Evolutionary conservation across 2,797 vertebrate genomes (phyloP).

Genomic region (Labeo calbasu): DNA sequence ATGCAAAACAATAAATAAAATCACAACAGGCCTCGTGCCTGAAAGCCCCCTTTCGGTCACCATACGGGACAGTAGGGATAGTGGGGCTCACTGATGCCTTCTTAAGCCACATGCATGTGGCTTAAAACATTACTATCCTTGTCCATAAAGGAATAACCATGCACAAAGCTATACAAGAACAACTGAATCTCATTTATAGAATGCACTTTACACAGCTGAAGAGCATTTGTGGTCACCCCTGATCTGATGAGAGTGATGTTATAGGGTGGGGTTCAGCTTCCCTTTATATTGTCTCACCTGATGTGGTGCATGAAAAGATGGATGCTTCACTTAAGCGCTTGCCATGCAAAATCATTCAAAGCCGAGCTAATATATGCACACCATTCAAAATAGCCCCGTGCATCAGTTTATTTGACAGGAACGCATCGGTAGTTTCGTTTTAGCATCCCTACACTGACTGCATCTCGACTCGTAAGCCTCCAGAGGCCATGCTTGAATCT

Average conservation of each 20-base stretch:
- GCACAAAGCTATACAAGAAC: not conserved
- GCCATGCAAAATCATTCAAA: conserved; percentile 2
- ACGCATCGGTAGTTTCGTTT: conserved; percentile 5
- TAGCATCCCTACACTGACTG: conserved; percentile 38
- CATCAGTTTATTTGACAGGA: conserved; percentile 33
- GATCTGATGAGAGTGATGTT: conserved; percentile 33
- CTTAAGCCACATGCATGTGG: not conserved
- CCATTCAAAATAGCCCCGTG: not conserved
- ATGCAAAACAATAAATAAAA: not conserved
- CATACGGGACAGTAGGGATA: conserved; percentile 2
- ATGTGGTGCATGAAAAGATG: conserved; percentile 13
- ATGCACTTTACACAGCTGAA: not conserved
- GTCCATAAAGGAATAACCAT: not conserved
- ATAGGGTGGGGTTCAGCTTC: conserved; percentile 57
- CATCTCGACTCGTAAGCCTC: conserved; percentile 11
- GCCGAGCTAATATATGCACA: not conserved
- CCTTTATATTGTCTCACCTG: conserved; percentile 45
- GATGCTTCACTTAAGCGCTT: not conserved
- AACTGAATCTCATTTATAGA: not conserved
- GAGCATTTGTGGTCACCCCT: not conserved
- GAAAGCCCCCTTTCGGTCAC: not conserved
- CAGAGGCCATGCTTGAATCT: conserved; percentile 35
- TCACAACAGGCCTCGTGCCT: conserved; percentile 12
- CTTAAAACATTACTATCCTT: conserved; percentile 1
- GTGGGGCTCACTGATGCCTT: not conserved